These are phyloP conservation scores for Parnassius mnemosyne DNA, from an alignment of 2,888 invertebrate genomes.

Conservation along the genomic window DNA sequence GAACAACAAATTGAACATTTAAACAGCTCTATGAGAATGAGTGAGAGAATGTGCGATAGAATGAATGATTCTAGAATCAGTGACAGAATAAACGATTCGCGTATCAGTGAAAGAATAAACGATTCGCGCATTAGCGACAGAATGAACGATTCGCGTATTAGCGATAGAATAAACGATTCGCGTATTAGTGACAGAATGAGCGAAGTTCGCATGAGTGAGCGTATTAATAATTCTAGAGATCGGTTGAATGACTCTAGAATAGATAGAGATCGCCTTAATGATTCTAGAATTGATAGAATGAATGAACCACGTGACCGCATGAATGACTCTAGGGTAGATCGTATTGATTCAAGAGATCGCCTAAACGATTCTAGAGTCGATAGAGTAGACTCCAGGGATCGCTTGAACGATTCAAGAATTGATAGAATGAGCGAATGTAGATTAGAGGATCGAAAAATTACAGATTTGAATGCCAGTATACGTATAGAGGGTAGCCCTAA, in stretches of 20 bases:
- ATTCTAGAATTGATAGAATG: constrained; percentile 29
- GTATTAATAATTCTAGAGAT: constrained; percentile 40
- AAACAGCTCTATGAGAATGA: constrained; percentile 45
- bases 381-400: constrained; percentile 28
- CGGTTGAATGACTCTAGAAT: constrained; percentile 38
- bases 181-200: constrained; percentile 32
- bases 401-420: constrained; percentile 33
- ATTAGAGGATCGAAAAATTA: constrained; percentile 50
- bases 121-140: constrained; percentile 35
- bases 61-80: constrained; percentile 49
- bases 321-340: constrained; percentile 34
- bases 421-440: constrained; percentile 45
- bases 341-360: constrained; percentile 32
- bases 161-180: constrained; percentile 36
- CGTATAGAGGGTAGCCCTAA: constrained; percentile 66
- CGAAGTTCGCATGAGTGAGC: constrained; percentile 38
- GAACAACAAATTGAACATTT: constrained; percentile 51
- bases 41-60: constrained; percentile 38
- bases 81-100: constrained; percentile 53
- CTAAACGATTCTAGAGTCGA: constrained; percentile 34
- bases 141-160: constrained; percentile 39
- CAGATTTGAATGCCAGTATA: constrained; percentile 63
- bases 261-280: constrained; percentile 31
- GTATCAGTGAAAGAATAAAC: constrained; percentile 46
- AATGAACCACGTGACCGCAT: constrained; percentile 32